Conservation (phyloP, 2,113 vertebrate species). For the Eptatretus burgeri region DNA sequence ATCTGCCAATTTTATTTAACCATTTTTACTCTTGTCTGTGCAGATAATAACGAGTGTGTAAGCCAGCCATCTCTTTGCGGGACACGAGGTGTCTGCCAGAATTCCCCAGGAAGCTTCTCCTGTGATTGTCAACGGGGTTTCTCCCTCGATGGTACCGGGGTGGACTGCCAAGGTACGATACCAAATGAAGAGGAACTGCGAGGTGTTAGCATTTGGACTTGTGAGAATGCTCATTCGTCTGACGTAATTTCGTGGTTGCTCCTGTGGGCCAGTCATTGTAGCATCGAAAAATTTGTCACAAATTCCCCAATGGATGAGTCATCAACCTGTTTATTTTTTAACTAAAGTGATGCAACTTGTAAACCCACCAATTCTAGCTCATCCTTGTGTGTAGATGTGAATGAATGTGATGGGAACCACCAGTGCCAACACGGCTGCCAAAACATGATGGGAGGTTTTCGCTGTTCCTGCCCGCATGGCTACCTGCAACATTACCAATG, state of each 20-base stretch:
- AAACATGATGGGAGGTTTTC: constrained; percentile 33
- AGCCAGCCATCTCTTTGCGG: constrained; percentile 29
- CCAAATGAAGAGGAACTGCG: too few species aligned
- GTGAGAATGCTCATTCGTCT: too few species aligned
- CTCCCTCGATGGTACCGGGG: constrained; percentile 28
- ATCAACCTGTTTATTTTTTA: too few species aligned
- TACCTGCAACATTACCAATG: constrained; percentile 46
- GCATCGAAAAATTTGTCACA: too few species aligned
- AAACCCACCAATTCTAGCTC: not conserved
- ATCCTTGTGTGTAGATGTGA: constrained; percentile 22
- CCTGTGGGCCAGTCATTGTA: too few species aligned
- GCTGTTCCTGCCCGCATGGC: constrained; percentile 37
- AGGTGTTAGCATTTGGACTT: too few species aligned
- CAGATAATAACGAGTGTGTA: constrained; percentile 46
- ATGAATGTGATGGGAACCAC: constrained; percentile 36
- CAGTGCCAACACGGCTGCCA: constrained; percentile 42
- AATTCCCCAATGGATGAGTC: too few species aligned
- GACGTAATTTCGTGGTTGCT: too few species aligned
- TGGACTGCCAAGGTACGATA: constrained; percentile 36
- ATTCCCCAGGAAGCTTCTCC: constrained; percentile 38
- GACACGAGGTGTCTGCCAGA: constrained; percentile 33
- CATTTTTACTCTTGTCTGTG: too few species aligned
- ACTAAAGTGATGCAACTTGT: too few species aligned
- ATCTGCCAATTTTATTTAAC: constrained; percentile 6
- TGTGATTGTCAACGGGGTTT: constrained; percentile 43